Evolutionary conservation across 2,113 vertebrate genomes (phyloP).

Genomic region (Lathamus discolor): DNA sequence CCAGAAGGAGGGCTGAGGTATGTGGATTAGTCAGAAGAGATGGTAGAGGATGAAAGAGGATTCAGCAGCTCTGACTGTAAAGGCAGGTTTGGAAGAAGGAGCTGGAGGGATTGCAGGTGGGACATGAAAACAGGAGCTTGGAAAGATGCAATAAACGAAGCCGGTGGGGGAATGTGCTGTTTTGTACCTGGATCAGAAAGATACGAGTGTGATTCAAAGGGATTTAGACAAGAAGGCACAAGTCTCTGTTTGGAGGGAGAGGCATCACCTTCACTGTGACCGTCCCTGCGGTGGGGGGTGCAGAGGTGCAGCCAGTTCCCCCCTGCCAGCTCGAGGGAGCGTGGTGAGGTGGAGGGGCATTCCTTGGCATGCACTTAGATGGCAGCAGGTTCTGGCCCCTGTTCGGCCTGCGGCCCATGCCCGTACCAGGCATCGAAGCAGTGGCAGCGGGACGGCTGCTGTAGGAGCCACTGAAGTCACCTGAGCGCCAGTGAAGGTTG

Average conservation of each 20-base stretch:
- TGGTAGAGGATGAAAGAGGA: conserved; percentile 18
- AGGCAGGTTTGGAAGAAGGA: conserved; percentile 22
- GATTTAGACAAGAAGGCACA: not conserved
- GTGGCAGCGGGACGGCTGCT: not conserved
- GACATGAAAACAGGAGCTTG: not conserved
- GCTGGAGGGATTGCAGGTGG: conserved; percentile 29
- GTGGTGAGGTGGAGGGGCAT: rapidly evolving
- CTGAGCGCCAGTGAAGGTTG: not conserved
- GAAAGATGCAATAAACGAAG: not conserved
- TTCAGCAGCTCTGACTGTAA: not conserved
- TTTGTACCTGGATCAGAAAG: not conserved
- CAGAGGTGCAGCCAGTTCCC: not conserved
- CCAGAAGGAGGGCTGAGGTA: not conserved
- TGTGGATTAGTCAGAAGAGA: not conserved
- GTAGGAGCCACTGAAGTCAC: not conserved
- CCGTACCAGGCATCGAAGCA: rapidly evolving
- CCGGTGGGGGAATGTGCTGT: not conserved
- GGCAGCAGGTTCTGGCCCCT: not conserved
- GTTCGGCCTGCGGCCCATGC: rapidly evolving
- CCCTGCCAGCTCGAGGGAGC: not conserved
- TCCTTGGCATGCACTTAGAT: rapidly evolving
- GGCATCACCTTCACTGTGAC: not conserved
- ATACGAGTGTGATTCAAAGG: not conserved
- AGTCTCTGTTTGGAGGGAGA: not conserved
- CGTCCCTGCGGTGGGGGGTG: rapidly evolving